Conservation (phyloP, 2,888 invertebrate genomes). For the Polymixis flavicincta region DNA sequence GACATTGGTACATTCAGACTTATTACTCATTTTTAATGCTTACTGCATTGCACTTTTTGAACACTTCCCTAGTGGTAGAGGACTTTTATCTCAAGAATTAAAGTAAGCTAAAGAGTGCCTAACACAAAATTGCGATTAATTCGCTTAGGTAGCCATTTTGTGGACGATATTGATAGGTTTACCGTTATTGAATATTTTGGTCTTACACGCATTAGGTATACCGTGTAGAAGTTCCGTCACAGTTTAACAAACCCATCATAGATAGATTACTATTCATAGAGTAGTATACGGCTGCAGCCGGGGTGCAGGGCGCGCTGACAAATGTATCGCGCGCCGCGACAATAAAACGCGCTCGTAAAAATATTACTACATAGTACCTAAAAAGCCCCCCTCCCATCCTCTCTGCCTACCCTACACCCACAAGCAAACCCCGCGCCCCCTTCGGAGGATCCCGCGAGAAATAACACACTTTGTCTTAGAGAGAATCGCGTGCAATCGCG, state of each 20-base stretch:
- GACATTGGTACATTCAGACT: neutral
- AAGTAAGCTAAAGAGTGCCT: neutral
- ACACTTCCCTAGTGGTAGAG: too few relatives aligned
- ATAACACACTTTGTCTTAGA: slow-evolving; percentile 89
- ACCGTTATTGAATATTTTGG: neutral
- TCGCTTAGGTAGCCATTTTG: neutral
- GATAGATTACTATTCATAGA: slow-evolving; percentile 56
- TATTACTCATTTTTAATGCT: neutral
- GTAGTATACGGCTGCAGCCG: slow-evolving; percentile 25
- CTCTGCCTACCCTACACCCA: slow-evolving; percentile 31
- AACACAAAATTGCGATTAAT: neutral
- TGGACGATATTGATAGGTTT: neutral
- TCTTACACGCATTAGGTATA: neutral
- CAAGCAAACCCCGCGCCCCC: slow-evolving; percentile 32
- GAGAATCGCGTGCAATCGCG: slow-evolving; percentile 84
- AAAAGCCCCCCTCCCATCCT: slow-evolving; percentile 38
- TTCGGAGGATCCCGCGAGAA: slow-evolving; percentile 83
- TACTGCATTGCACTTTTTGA: neutral
- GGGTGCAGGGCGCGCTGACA: slow-evolving; percentile 78
- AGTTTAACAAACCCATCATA: slow-evolving; percentile 9
- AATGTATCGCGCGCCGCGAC: slow-evolving; percentile 84
- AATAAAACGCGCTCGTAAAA: slow-evolving; percentile 88
- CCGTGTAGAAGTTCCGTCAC: too few relatives aligned
- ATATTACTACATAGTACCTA: slow-evolving; percentile 81
- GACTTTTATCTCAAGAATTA: neutral